Base-by-base conservation (phyloP, 2,888 invertebrate species). In the Calameuta filiformis region DNA sequence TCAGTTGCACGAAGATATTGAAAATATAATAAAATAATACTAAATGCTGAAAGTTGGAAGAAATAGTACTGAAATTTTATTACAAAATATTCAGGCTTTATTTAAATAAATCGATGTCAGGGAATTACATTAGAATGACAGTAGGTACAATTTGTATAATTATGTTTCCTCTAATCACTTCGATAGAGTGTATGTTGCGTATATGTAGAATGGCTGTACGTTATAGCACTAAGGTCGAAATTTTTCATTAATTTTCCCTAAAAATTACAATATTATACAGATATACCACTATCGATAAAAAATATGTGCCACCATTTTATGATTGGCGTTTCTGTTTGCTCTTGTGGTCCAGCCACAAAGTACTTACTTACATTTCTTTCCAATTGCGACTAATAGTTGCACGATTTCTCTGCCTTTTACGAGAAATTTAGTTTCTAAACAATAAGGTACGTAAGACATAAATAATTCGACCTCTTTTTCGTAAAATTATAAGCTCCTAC, bases 131-230 rank as follows among this genome's bases (percentile, higher is more conserved):
- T 69, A 80, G 15, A 71, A 31, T 0, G 33, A 11, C 9, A 71
- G 34, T 71, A 71, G 71, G 78, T 82, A 80, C 68, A 76, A 73
- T 83, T 83, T 83, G 80, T 82, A 84, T 80, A 82, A 81, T 75
- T 69, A 12, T 77, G 74, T 15, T 76, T 31, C 34, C 78, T 77
- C 75, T 81, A 80, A 15, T 37, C 34, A 76, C 68, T 73, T 30
- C 4, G 73, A 76, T 79, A 75, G 77, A 73, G n/a, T 76, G n/a
- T 76, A 79, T 79, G 76, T 78, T 73, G 56, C 35, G 71, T 78
- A 73, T 35, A 33, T 56, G 9, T 56, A 23, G 2, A 56, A 56
- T 56, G 9, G 56, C 15, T 71, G 37, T 40, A 76, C 76, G 30
- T 35, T 33, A 40, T 73, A 71, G 12, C 11, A 40, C 31, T 15